A percentile compares a stretch with the other conserved stretches of the same genome.
phyloP scores from a whole-genome alignment of 35 echinoderm and acorn worm genomes.

The Chiridota heheva region DNA sequence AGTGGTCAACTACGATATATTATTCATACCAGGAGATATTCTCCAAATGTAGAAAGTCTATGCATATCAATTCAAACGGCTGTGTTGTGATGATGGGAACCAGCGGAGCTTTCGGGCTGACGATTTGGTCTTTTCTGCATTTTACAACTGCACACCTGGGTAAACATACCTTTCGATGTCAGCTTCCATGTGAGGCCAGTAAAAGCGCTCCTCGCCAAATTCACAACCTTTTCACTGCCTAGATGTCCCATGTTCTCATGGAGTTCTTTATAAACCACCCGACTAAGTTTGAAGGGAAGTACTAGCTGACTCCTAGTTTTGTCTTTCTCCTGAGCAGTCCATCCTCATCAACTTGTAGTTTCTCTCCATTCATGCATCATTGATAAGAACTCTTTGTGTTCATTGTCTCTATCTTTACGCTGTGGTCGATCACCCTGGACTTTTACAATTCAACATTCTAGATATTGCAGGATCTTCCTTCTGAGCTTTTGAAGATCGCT shows the following conservation, averaged over 20 bases:
- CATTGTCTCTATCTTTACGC: too few species aligned
- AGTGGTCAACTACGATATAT: conserved; percentile 63
- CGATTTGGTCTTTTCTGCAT: conserved; percentile 29
- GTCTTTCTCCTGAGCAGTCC: conserved; percentile 45
- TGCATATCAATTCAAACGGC: conserved; percentile 49
- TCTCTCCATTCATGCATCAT: conserved; percentile 36
- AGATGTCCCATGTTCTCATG: conserved; percentile 48
- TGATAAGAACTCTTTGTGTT: too few species aligned
- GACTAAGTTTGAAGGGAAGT: conserved; percentile 11
- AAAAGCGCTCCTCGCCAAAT: conserved; percentile 57
- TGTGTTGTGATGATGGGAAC: conserved; percentile 26
- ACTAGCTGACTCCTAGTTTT: conserved; percentile 31
- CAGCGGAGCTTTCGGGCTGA: conserved; percentile 20
- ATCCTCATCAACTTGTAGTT: conserved; percentile 4
- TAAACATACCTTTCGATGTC: too few species aligned
- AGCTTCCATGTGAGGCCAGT: conserved; percentile 66
- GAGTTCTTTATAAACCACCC: conserved; percentile 24
- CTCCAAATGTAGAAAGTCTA: conserved; percentile 57
- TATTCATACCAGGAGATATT: conserved; percentile 38
- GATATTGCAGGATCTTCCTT: too few species aligned
- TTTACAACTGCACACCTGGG: conserved; percentile 15
- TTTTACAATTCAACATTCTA: too few species aligned
- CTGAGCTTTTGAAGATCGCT: too few species aligned
- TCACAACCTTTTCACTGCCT: conserved; percentile 39
- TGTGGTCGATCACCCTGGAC: too few species aligned